phyloP scores from a whole-genome alignment of 2,797 vertebrate genomes.

The Rhinichthys osculus region DNA sequence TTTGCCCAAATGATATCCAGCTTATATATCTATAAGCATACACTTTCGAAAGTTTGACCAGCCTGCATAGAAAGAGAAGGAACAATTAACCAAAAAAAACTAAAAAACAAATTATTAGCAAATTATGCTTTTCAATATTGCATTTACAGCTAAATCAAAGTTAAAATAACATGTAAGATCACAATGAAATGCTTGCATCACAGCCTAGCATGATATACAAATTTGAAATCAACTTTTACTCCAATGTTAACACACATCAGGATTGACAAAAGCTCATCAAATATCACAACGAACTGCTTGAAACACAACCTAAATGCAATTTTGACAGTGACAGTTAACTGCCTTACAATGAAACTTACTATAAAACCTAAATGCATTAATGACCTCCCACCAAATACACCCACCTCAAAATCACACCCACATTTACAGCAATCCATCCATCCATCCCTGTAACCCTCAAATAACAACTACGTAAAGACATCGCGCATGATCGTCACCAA shows the following conservation, averaged over 20 bases:
- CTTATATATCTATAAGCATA: slow-evolving; percentile 7
- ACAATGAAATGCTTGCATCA: background rate
- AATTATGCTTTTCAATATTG: background rate
- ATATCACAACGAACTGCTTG: background rate
- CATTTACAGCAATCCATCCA: slow-evolving; percentile 15
- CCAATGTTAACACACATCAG: background rate
- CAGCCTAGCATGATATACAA: background rate
- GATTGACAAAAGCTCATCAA: background rate
- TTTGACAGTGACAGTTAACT: background rate
- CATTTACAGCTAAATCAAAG: background rate
- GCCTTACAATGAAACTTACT: background rate
- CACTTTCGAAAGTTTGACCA: background rate
- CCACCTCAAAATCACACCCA: slow-evolving; percentile 37
- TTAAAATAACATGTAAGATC: background rate
- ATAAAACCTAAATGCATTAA: slow-evolving; percentile 13
- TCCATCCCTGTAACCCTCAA: slow-evolving; percentile 22
- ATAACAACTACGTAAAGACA: background rate
- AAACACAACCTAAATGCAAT: background rate
- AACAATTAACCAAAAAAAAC: background rate
- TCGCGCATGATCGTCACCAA: background rate
- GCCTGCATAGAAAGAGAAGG: slow-evolving; percentile 34
- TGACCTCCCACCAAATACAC: slow-evolving; percentile 27
- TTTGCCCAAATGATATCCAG: slow-evolving; percentile 41
- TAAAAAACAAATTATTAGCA: background rate
- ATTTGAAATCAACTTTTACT: background rate